Evolutionary conservation across 2,797 vertebrate genomes (phyloP), one percentile per base, ranked within the genome.

Genomic region (Darevskia nairensis): DNA sequence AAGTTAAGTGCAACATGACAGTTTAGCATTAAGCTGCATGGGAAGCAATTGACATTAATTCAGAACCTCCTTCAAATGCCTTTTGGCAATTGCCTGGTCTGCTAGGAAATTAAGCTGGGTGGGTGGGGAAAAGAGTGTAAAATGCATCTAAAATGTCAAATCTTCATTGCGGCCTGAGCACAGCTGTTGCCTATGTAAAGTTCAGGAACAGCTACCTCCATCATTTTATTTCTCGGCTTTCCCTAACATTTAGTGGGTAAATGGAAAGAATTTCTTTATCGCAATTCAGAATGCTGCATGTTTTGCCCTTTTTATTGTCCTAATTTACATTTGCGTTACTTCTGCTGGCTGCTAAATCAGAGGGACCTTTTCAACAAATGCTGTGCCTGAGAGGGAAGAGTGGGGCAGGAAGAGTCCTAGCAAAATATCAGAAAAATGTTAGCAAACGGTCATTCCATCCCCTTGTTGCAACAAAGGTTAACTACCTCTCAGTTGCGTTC

Each of bases 351-450:
- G 92, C 88, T 86, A 87, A 88, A 29, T 44, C 78, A 69, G 69
- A 46, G 66, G 41, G 0, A 35, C 64, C 78, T 78, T 69, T 4
- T 8, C 78, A 29, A 75, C 23, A 55, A 25, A 3, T 29, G 68
- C 50, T 46, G 76, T 87, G 69, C 39, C 90, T 84, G 89, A 82
- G 85, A 91, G 76, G 71, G 80, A 75, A 25, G 84, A 71, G 59
- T 44, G 72, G 21, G 8, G 8, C 5, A 32, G 15, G 23, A 21
- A 50, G 55, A 84, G 27, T 27, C 50, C 32, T 59, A 39, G 21
- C 27, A 55, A 79, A 19, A 10, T 32, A 23, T 66, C 21, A 50
- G 27, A 32, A 84, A 87, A n/a, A 46, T 8, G 69, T 59, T 80
- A 76, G 44, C 69, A 41, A 71, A 80, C 69, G 64, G 71, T 23